These are phyloP conservation scores for Chrysomallon squamiferum DNA, from an alignment of 1,140 invertebrate genomes.

Conservation along the genomic window DNA sequence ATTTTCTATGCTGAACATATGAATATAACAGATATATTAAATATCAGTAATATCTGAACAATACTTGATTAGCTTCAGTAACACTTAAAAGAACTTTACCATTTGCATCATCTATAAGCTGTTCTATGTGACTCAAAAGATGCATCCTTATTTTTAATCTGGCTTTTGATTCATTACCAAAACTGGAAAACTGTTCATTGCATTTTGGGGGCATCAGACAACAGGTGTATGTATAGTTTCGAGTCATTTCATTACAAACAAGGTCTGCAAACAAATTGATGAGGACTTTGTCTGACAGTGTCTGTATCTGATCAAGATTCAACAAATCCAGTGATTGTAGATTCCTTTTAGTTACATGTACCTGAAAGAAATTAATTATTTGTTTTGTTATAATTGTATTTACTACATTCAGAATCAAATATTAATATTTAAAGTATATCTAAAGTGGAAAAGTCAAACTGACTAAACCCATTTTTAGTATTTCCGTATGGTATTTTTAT, in stretches of 20 bases:
- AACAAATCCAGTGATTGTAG: constrained; percentile 49
- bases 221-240: constrained; percentile 69
- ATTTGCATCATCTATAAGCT: constrained; percentile 35
- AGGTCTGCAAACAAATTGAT: constrained; percentile 69
- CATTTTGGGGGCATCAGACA: constrained; percentile 65
- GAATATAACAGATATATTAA: no score
- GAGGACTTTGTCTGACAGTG: constrained; percentile 67
- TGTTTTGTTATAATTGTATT: background rate
- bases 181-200: constrained; percentile 67
- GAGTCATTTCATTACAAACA: constrained; percentile 68
- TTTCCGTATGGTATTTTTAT: no score
- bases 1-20: no score
- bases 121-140: constrained; percentile 51
- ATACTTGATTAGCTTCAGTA: no score
- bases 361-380: background rate
- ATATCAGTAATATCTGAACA: no score
- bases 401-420: no score
- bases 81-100: no score
- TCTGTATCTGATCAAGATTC: constrained; percentile 64
- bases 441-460: no score
- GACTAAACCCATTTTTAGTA: no score
- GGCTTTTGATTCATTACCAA: constrained; percentile 69
- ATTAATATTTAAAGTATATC: no score
- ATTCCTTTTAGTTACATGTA: constrained; percentile 39
- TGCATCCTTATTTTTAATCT: constrained; percentile 68